Evolutionary conservation across 1,140 invertebrate genomes (phyloP), one percentile per base, ranked within the genome.

Genomic region (Theocolax elegans): DNA sequence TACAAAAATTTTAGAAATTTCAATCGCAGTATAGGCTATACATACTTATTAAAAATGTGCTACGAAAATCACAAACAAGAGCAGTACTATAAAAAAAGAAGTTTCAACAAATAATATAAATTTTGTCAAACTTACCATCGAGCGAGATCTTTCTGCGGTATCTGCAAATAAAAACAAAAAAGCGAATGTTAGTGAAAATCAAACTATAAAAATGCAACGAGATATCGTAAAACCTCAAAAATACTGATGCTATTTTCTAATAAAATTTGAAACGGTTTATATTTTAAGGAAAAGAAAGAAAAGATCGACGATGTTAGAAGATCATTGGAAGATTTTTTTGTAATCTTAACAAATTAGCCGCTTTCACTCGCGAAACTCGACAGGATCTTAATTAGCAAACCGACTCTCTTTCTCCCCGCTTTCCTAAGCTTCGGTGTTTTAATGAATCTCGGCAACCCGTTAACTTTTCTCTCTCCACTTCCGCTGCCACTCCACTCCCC

Each of bases 281-380:
- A n/a, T 4, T 35, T 35, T 35, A 35, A 35, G 10, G 10, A 35
- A 31, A 58, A 58, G n/a, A 15, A 40, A 15, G 9, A 15, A 25
- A 59, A 49, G 31, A 60, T 40, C 12, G 21, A 67, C 35, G 40
- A 60, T 15, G 21, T 42, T 58, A 15, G 25, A 40, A 64, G 64
- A 73, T 66, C 59, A 72, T 67, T 69, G 65, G 38, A 49, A 42
- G 63, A 74, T 71, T 74, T 72, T 70, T 67, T 68, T 44, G 51
- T 77, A 72, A 77, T 75, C 74, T 77, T 73, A 75, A 77, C 72
- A 75, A 77, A 77, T 77, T 75, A 77, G 75, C 67, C 54, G 53
- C 58, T 60, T 58, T 65, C 46, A 40, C 29, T 42, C 42, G 21
- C 25, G 19, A 56, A 48, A 13, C 53, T 44, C 60, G 35, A 51